Evolutionary conservation across 2,888 invertebrate species (phyloP), one percentile per base, ranked within the genome.

Genomic region (Smittia aterrima): DNA sequence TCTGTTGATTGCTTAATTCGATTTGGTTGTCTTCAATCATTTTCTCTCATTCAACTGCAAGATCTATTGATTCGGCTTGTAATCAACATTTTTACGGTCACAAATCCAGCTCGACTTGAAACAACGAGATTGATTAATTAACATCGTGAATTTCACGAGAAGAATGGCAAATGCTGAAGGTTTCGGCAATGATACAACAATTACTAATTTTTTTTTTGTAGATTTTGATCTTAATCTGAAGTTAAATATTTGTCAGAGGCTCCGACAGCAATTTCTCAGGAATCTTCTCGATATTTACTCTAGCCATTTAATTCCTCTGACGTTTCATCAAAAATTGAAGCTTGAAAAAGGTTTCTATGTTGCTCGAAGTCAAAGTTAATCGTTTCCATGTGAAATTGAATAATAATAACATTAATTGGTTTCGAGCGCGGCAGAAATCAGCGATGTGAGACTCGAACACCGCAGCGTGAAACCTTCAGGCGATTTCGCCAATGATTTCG

Each of bases 91-190:
- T 58, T 22, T 58, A 3, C 18, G 22, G 58, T 58, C n/a, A 7
- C n/a, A 3, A 22, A 58, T 58, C 18, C 22, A 18, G 18, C 58
- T 47, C 22, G 58, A 47, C 22, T 58, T 22, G 58, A 22, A 58
- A 58, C 58, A 58, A 58, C 20, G 3, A 58, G 58, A 58, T 22
- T 58, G n/a, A 58, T 58, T 58, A 58, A 58, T 58, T 58, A 58
- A 58, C 13, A 58, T 22, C 58, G 22, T 58, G 58, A 58, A 58
- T 13, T 58, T 58, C 22, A 2, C 58, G 22, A 3, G 9, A 58
- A 58, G 58, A 58, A 58, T 58, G 58, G 58, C 22, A 20, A 58
- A 18, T 3, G 18, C 22, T 58, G 58, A 58, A 58, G 58, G 58
- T 58, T 18, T 22, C 58, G 11, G 47, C 47, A 47, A 47, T 47